A percentile compares a stretch with the other conserved stretches of the same genome.
Evolutionary conservation across 2,888 invertebrate genomes (phyloP).

Genomic region (Drosophila falleni): DNA sequence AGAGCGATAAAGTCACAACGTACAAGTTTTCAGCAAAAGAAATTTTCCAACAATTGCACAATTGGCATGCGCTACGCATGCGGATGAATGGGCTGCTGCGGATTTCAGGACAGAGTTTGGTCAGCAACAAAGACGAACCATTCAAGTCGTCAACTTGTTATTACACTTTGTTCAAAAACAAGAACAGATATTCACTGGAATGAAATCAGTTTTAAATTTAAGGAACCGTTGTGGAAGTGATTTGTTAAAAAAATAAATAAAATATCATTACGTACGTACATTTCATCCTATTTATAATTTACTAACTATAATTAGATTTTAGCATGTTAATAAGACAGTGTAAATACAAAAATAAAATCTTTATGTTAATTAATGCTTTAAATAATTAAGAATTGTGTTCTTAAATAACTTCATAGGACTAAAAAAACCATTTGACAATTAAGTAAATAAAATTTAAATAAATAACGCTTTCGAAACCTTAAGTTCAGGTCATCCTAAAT

Average conservation of each 20-base stretch:
- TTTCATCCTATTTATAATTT: no score
- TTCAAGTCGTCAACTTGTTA: constrained; percentile 17
- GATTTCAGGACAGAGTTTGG: constrained; percentile 44
- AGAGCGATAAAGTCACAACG: constrained; percentile 59
- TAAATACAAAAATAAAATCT: no score
- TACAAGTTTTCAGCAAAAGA: constrained; percentile 68
- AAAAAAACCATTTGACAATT: no score
- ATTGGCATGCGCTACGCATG: constrained; percentile 76
- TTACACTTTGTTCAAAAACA: not conserved
- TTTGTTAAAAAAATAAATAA: not conserved
- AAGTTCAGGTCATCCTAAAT: no score
- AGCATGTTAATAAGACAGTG: no score
- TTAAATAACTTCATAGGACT: no score
- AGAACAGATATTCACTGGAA: not conserved
- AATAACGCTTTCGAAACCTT: no score
- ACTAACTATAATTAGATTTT: no score
- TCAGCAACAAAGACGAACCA: constrained; percentile 43
- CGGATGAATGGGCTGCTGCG: constrained; percentile 62
- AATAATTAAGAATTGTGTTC: no score
- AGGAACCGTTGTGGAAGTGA: not conserved
- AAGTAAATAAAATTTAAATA: no score
- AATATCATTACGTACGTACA: no score
- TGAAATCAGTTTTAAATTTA: not conserved
- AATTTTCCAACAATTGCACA: constrained; percentile 79
- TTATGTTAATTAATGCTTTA: no score